Percentiles rank a stretch among this genome's conserved stretches.
These are phyloP conservation scores for Arremon aurantiirostris DNA, from an alignment of 2,797 vertebrate genomes.

Conservation along the genomic window DNA sequence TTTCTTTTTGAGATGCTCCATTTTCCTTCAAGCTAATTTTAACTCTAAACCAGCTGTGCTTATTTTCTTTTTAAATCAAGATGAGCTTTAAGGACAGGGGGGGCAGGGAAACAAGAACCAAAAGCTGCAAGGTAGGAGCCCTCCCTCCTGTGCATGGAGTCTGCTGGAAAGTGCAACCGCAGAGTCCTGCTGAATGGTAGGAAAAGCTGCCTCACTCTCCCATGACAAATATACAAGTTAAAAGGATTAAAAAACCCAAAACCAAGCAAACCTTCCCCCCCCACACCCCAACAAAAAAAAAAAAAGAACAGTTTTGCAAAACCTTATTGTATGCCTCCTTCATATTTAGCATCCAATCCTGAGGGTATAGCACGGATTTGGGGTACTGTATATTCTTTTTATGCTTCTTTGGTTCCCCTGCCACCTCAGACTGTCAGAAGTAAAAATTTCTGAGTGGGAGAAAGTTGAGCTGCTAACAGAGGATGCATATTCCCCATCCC, in stretches of 20 bases:
- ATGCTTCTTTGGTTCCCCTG: background rate
- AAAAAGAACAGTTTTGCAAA: background rate
- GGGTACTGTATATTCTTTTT: background rate
- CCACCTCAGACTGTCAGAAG: background rate
- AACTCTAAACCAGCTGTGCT: background rate
- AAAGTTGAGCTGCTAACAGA: slow-evolving; percentile 5
- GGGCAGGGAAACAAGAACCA: background rate
- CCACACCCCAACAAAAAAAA: rapidly evolving
- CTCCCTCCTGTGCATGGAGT: background rate
- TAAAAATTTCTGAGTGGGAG: background rate
- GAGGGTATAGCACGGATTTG: background rate
- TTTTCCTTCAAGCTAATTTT: background rate
- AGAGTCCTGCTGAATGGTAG: background rate
- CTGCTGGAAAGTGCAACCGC: background rate
- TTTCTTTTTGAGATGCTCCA: background rate
- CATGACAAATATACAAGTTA: background rate
- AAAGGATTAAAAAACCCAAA: background rate
- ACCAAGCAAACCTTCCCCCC: background rate
- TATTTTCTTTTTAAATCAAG: slow-evolving; percentile 20
- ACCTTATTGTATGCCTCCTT: background rate
- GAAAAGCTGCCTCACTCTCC: background rate
- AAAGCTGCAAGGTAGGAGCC: background rate
- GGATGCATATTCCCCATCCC: background rate
- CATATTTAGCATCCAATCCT: background rate
- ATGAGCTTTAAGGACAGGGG: background rate